phyloP scores from a whole-genome alignment of 2,888 invertebrate genomes.

The Timema cristinae region DNA sequence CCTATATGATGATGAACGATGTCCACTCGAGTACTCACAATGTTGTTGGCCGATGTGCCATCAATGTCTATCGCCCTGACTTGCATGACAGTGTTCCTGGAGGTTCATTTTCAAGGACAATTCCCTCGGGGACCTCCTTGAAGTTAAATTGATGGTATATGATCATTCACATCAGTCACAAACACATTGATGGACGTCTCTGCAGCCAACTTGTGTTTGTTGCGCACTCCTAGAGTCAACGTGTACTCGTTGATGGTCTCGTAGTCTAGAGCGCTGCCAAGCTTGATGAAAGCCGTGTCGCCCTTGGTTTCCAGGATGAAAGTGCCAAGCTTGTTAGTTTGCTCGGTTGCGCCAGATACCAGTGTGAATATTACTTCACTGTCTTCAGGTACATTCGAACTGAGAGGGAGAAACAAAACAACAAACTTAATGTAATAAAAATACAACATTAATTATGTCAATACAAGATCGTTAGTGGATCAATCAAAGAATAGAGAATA shows the following conservation, averaged over 20 bases:
- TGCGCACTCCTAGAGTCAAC: conserved; percentile 76
- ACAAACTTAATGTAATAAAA: too few species aligned
- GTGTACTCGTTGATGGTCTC: conserved; percentile 81
- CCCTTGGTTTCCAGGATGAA: conserved; percentile 52
- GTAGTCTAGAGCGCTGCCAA: conserved; percentile 75
- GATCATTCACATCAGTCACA: conserved; percentile 84
- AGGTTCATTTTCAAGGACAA: conserved; percentile 80
- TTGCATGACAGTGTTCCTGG: conserved; percentile 81
- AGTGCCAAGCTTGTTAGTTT: conserved; percentile 78
- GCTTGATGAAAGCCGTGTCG: conserved; percentile 67
- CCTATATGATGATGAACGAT: too few species aligned
- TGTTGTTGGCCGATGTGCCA: conserved; percentile 76
- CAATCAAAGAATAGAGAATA: too few species aligned
- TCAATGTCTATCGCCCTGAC: conserved; percentile 83
- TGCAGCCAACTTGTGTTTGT: conserved; percentile 73
- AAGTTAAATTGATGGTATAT: conserved; percentile 75
- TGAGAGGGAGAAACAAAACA: conserved; percentile 38
- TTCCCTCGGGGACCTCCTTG: conserved; percentile 68
- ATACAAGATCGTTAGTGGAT: too few species aligned
- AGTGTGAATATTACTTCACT: conserved; percentile 71
- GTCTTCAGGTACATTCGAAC: conserved; percentile 72
- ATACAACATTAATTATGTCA: too few species aligned
- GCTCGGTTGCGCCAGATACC: conserved; percentile 76
- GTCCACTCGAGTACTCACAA: conserved; percentile 50
- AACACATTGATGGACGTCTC: conserved; percentile 54